A percentile compares a stretch with the other conserved stretches of the same genome.
These are phyloP conservation scores for Enteromius unitaeniatus DNA, from an alignment of 2,797 vertebrate species.

Conservation along the genomic window DNA sequence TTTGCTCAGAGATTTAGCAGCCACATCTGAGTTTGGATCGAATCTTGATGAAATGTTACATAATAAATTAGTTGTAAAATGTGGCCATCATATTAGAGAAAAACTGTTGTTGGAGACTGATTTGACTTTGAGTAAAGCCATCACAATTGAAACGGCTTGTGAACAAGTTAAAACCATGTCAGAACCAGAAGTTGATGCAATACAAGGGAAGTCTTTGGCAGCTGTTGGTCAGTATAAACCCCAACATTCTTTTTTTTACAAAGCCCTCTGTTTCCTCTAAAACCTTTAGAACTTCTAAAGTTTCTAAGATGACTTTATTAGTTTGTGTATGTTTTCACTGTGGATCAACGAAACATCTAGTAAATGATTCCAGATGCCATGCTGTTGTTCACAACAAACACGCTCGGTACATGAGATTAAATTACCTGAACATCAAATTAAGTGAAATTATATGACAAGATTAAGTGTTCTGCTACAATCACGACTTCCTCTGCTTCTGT, in stretches of 20 bases:
- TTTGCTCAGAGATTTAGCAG: neutral
- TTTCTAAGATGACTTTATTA: neutral
- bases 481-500: too few relatives aligned
- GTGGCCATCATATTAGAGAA: conserved; percentile 13
- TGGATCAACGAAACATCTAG: neutral
- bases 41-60: conserved; percentile 18
- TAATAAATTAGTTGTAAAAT: conserved; percentile 29
- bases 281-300: too few relatives aligned
- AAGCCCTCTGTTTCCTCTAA: neutral
- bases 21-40: neutral
- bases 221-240: neutral
- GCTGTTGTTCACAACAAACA: neutral
- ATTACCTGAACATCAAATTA: too few relatives aligned
- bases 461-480: too few relatives aligned
- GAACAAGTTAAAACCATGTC: neutral
- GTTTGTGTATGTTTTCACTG: neutral
- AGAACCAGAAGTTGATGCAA: too few relatives aligned
- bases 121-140: neutral
- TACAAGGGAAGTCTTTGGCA: neutral
- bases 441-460: too few relatives aligned
- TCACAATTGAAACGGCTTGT: too few relatives aligned
- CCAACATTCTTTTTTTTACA: neutral
- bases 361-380: neutral
- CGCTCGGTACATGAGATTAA: neutral
- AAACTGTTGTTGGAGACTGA: conserved; percentile 2